These are phyloP conservation scores for Morphnarchus princeps DNA, from an alignment of 2,113 vertebrate species.

Conservation along the genomic window DNA sequence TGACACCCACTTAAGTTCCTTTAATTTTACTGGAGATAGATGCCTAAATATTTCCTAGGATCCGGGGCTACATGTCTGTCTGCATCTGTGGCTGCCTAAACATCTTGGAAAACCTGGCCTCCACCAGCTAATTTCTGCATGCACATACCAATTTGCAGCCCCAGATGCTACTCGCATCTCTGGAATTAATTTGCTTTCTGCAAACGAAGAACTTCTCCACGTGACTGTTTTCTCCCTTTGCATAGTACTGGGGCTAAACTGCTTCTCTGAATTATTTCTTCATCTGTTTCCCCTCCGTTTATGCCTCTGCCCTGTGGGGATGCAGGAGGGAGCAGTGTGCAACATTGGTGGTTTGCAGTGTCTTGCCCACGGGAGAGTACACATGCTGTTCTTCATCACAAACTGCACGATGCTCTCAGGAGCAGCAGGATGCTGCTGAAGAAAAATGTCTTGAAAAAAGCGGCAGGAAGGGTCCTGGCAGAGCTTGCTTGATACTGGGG, in stretches of 20 bases:
- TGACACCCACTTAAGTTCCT: not conserved
- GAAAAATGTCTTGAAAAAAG: not conserved
- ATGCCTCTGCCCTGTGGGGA: not conserved
- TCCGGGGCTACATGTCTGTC: not conserved
- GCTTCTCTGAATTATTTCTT: not conserved
- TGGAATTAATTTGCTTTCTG: not conserved
- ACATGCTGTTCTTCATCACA: accelerated
- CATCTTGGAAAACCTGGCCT: not conserved
- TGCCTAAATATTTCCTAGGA: not conserved
- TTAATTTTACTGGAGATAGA: not conserved
- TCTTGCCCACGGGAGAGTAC: not conserved
- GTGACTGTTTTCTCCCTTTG: not conserved
- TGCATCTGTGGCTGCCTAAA: not conserved
- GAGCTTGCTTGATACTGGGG: accelerated
- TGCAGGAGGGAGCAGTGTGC: not conserved
- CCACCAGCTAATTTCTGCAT: not conserved
- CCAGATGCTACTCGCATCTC: not conserved
- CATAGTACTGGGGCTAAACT: not conserved
- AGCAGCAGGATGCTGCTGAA: not conserved
- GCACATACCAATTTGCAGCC: not conserved
- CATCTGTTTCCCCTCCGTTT: not conserved
- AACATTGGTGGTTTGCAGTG: not conserved
- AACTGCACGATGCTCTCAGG: not conserved
- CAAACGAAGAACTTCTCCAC: not conserved
- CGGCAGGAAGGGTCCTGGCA: not conserved